Evolutionary conservation across 2,797 vertebrate genomes (phyloP).

Genomic region (Phaenicophaeus curvirostris): DNA sequence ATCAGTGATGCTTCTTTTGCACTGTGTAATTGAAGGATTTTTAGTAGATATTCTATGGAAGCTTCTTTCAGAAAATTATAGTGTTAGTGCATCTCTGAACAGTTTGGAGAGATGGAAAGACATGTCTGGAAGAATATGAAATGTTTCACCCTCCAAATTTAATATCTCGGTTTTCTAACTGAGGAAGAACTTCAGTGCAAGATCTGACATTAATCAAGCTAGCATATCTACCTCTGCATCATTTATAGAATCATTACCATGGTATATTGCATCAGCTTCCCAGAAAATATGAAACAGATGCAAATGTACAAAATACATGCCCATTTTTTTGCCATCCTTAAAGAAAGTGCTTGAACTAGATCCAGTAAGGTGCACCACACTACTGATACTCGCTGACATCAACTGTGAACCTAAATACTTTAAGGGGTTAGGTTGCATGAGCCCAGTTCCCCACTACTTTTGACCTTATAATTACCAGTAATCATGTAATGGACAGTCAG

Average conservation of each 20-base stretch:
- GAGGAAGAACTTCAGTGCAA: neutral
- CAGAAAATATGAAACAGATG: neutral
- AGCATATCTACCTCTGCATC: neutral
- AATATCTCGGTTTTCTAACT: neutral
- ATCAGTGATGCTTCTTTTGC: neutral
- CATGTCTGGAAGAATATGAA: neutral
- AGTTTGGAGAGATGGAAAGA: neutral
- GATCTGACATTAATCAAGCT: slow-evolving; percentile 9
- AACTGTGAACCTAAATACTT: neutral
- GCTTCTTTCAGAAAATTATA: neutral
- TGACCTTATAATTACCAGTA: neutral
- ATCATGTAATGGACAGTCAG: neutral
- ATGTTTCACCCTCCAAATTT: neutral
- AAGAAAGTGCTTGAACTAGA: neutral
- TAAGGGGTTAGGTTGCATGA: neutral
- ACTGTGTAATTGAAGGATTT: neutral
- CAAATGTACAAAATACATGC: slow-evolving; percentile 18
- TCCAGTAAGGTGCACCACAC: neutral
- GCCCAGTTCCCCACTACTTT: neutral
- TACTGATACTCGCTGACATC: neutral
- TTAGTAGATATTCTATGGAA: neutral
- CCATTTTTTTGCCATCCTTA: slow-evolving; percentile 11
- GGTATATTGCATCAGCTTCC: neutral
- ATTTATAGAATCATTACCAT: slow-evolving; percentile 3
- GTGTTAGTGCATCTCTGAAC: neutral